Evolutionary conservation across 1,140 invertebrate species (phyloP), one percentile per base, ranked within the genome.

Genomic region (Andricus grossulariae): DNA sequence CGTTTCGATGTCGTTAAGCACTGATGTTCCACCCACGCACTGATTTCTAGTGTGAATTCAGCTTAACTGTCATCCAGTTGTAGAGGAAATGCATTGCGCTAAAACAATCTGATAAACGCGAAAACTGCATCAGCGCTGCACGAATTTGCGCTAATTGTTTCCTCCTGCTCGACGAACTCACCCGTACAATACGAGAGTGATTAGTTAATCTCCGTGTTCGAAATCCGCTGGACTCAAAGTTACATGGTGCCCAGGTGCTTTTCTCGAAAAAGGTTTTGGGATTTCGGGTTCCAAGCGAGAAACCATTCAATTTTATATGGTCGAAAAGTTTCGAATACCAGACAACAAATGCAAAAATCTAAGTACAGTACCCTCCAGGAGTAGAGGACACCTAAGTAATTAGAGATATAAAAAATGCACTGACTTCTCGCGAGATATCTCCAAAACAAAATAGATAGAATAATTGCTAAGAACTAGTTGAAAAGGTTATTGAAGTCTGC

Each of bases 111-210:
- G 79, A 79, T 77, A 78, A 84, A 86, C 84, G 84, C 79, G 87
- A 89, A 87, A 89, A 89, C 86, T 85, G 85, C 83, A 88, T 87
- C 85, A 84, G 83, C 72, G 25, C 18, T 51, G 57, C 78, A 72
- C 77, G 78, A 90, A 90, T 88, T 89, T 82, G 49, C 83, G 75
- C 73, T 90, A 88, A 89, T 88, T 89, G 87, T 87, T 84, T 86
- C 79, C 76, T 74, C 75, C 39, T 73, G 55, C 66, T 55, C 54
- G 66, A 60, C 71, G 60, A 72, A 75, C 77, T 75, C 45, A 39
- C 55, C 51, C 71, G 76, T 73, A 85, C 80, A 85, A 82, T 84
- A 80, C 74, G 71, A 39, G 71, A 73, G 75, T 82, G 78, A 85
- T 84, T 84, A 84, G 77, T 76, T 73, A 75, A 83, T 80, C 55